These are phyloP conservation scores for Drosophila acutilabella DNA, from an alignment of 2,888 invertebrate species.

Conservation along the genomic window DNA sequence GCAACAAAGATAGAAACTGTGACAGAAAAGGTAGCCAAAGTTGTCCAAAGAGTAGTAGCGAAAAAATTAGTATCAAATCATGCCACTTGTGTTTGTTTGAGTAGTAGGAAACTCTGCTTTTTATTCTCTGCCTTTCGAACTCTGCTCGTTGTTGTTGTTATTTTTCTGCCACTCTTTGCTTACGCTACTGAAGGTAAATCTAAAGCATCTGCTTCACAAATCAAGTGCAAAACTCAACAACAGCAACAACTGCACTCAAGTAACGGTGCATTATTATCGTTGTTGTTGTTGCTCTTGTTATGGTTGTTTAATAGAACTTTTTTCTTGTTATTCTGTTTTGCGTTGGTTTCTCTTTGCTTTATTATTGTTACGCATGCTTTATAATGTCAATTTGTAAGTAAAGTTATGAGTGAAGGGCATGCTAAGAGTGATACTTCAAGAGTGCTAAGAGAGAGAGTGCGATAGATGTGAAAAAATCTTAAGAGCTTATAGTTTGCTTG, in stretches of 20 bases:
- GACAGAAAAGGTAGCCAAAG: background rate
- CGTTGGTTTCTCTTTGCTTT: constrained; percentile 30
- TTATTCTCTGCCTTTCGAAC: constrained; percentile 30
- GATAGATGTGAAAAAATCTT: background rate
- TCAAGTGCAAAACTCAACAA: constrained; percentile 55
- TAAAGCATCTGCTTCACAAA: constrained; percentile 54
- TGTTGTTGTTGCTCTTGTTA: constrained; percentile 36
- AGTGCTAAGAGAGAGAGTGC: background rate
- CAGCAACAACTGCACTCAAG: constrained; percentile 35
- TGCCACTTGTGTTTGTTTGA: background rate
- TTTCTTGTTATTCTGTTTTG: constrained; percentile 57
- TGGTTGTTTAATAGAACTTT: constrained; percentile 50
- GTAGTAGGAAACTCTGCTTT: constrained; percentile 35
- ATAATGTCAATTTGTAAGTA: constrained; percentile 54
- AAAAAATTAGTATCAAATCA: constrained; percentile 5
- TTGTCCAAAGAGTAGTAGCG: constrained; percentile 24
- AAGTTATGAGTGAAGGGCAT: constrained; percentile 2
- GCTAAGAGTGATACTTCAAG: background rate
- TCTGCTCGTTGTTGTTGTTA: constrained; percentile 11
- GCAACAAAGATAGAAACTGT: constrained; percentile 8
- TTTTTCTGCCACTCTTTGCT: constrained; percentile 3
- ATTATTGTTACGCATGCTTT: constrained; percentile 48
- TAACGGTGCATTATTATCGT: constrained; percentile 8
- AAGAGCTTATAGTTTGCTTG: constrained; percentile 30
- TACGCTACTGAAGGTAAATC: constrained; percentile 45